A percentile compares a stretch with the other conserved stretches of the same genome.
Evolutionary conservation across 2,113 vertebrate genomes (phyloP).

Genomic region (Aramus guarauna): DNA sequence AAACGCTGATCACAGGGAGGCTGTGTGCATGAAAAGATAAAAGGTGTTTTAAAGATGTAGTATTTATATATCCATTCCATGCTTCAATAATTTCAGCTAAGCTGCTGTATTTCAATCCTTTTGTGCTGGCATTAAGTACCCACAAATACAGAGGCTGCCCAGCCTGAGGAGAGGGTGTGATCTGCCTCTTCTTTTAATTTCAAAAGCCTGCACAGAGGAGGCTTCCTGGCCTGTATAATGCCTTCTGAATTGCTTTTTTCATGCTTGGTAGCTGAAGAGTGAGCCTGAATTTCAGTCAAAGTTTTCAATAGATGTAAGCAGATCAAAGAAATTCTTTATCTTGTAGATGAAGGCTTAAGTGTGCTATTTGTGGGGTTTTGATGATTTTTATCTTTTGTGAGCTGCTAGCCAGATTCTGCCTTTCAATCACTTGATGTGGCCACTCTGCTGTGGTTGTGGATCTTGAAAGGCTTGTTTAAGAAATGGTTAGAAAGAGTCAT

Average conservation of each 20-base stretch:
- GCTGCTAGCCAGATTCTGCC: background rate
- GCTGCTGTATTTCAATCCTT: background rate
- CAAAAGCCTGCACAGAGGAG: background rate
- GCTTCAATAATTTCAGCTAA: background rate
- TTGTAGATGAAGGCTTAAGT: background rate
- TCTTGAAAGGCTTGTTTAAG: background rate
- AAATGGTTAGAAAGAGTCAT: background rate
- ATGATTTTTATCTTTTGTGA: background rate
- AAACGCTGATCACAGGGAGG: background rate
- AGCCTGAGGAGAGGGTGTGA: background rate
- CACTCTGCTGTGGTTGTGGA: background rate
- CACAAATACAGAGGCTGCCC: background rate
- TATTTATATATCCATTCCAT: rapidly evolving
- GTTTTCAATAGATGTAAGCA: background rate
- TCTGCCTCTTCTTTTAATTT: background rate
- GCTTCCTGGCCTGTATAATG: rapidly evolving
- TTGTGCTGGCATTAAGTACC: background rate
- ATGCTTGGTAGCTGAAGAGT: background rate
- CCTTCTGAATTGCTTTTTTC: background rate
- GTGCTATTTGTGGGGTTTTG: background rate
- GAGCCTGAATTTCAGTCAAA: background rate
- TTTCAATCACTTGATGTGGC: background rate
- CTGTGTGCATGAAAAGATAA: rapidly evolving
- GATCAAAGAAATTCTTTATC: slow-evolving; percentile 1
- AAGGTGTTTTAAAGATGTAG: background rate